A percentile compares a stretch with the other conserved stretches of the same genome.
Evolutionary conservation across 2,888 invertebrate species (phyloP).

Genomic region (Ennomos fuscantarius): DNA sequence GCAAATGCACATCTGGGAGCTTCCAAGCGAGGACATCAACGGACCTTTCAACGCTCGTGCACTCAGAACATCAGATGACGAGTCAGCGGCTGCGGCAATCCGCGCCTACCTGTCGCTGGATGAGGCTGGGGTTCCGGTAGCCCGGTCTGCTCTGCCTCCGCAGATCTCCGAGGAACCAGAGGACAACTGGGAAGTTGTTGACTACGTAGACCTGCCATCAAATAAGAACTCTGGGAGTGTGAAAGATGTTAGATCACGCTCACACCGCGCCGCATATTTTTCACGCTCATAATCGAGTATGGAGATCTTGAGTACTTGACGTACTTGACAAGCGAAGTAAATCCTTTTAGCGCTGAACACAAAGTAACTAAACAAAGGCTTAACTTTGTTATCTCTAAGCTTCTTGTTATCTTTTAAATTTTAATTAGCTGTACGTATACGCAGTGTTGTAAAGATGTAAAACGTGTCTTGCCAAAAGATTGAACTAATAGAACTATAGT

Average conservation of each 20-base stretch:
- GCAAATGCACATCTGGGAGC: slow-evolving; percentile 78
- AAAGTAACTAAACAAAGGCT: too few relatives aligned
- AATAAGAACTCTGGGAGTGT: slow-evolving; percentile 13
- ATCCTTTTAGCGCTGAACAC: too few relatives aligned
- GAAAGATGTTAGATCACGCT: slow-evolving; percentile 1
- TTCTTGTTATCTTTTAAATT: neutral
- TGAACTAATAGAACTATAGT: slow-evolving; percentile 8
- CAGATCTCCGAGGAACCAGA: slow-evolving; percentile 80
- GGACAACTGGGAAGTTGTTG: slow-evolving; percentile 87
- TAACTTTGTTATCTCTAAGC: too few relatives aligned
- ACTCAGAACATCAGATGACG: slow-evolving; percentile 75
- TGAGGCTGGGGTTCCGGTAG: slow-evolving; percentile 85
- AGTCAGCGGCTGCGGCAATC: slow-evolving; percentile 78
- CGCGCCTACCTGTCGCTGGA: slow-evolving; percentile 87
- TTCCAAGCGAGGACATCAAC: slow-evolving; percentile 82
- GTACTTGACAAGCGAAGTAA: too few relatives aligned
- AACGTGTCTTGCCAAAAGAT: slow-evolving; percentile 41
- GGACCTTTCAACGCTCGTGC: slow-evolving; percentile 87
- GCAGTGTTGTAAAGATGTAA: slow-evolving; percentile 1
- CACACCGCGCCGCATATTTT: slow-evolving; percentile 10
- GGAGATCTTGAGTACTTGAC: too few relatives aligned
- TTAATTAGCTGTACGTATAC: neutral
- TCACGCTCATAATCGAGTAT: slow-evolving; percentile 4
- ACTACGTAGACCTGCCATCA: slow-evolving; percentile 83
- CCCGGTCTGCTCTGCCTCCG: slow-evolving; percentile 83